Conservation (phyloP, 2,888 invertebrate genomes). For the Rhabditophanes sp. region DNA sequence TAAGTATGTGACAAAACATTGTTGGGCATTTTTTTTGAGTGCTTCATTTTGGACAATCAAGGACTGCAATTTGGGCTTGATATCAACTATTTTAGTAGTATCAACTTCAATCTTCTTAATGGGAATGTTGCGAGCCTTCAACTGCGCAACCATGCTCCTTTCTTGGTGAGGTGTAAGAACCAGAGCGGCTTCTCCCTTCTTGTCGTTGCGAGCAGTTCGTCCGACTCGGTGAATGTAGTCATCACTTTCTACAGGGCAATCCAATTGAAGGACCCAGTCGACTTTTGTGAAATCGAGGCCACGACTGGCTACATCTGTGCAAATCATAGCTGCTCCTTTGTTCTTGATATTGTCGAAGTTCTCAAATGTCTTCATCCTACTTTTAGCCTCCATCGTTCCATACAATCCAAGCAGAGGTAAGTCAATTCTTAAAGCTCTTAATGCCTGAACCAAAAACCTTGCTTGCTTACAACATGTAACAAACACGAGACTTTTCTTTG, state of each 20-base stretch:
- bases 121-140: conserved; percentile 63
- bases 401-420: conserved; percentile 70
- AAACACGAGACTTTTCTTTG: conserved; percentile 80
- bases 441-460: conserved; percentile 67
- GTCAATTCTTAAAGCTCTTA: conserved; percentile 74
- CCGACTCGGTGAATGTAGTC: conserved; percentile 69
- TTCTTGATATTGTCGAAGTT: conserved; percentile 54
- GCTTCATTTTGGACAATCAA: no score
- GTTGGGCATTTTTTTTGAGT: conserved; percentile 62
- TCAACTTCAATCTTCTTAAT: conserved; percentile 68
- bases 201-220: conserved; percentile 51
- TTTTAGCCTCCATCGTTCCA: conserved; percentile 76
- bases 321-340: conserved; percentile 63
- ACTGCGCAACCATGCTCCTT: conserved; percentile 59
- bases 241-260: conserved; percentile 86
- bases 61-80: no score
- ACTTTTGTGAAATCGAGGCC: conserved; percentile 85
- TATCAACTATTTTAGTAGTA: no score
- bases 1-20: conserved; percentile 75
- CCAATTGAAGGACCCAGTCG: conserved; percentile 92
- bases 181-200: conserved; percentile 70
- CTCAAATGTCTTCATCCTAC: conserved; percentile 75
- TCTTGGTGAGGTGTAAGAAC: conserved; percentile 72
- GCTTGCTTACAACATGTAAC: conserved; percentile 89
- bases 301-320: conserved; percentile 90